Evolutionary conservation across 92 coral and sea anemone genomes (phyloP), one percentile per base, ranked within the genome.

Genomic region (Montipora capitata): DNA sequence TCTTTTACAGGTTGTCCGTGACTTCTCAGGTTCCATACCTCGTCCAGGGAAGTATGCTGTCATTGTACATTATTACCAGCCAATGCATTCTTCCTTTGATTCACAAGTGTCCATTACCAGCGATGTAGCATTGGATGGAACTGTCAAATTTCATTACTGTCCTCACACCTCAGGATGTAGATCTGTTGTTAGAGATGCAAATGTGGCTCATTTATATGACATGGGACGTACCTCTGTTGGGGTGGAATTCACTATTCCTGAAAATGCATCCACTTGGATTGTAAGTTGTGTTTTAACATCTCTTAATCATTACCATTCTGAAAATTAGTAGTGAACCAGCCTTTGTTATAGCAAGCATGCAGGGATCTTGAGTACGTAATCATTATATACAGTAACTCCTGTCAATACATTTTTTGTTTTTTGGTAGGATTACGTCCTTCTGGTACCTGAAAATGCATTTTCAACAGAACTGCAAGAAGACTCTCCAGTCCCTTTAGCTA

Each of bases 131-230:
- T 51, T 87, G 17, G 94, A 91, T 27, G 99, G 98, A 1, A 39
- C 64, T 17, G 92, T 96, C 35, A 78, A 90, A 70, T 95, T 98
- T 87, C 92, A 91, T 43, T 92, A 94, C 89, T 98, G 99, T 67
- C 99, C 99, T 18, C 93, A 96, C 48, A 91, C 94, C 3, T 97
- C 96, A 38, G 99, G 99, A 2, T 98, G 99, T 56, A 93, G 99
- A 38, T 86, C 97, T 3, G 92, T 96, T 9, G 80, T 98, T 63
- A 74, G 86, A 63, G 71, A 91, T 61, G 58, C 39, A 5, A 94
- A 91, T 78, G 95, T 89, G 11, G 87, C 92, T 10, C 76, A 54
- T 7, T 69, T 84, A 40, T 98, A 96, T 75, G 87, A 87, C 57
- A 88, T 98, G 85, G 95, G 94, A 20, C 87, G 98, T 10, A 81